These are phyloP conservation scores for Caenorhabditis doughertyi DNA, from an alignment of 2,888 invertebrate species.

Conservation along the genomic window DNA sequence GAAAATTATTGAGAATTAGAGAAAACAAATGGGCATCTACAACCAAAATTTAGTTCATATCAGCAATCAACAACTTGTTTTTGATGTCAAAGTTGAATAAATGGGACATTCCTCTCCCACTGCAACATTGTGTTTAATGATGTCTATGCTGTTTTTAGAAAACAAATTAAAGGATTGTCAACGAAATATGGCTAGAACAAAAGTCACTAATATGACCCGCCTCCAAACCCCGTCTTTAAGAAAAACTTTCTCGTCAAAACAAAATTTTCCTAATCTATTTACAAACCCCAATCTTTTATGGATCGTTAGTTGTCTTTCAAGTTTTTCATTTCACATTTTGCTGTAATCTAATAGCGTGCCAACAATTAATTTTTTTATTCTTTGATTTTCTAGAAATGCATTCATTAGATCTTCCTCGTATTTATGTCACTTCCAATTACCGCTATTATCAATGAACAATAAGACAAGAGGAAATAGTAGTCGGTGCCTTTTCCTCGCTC, in stretches of 20 bases:
- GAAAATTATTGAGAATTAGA: slow-evolving; percentile 3
- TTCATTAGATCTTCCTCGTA: not conserved
- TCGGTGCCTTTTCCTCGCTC: not conserved
- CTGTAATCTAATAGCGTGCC: no score
- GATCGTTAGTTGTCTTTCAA: not conserved
- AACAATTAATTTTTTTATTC: not conserved
- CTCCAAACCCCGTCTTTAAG: no score
- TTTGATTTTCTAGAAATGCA: not conserved
- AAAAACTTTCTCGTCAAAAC: no score
- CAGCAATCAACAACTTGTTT: slow-evolving; percentile 54
- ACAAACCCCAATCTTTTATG: not conserved
- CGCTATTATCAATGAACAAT: slow-evolving; percentile 39
- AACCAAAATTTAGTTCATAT: slow-evolving; percentile 29
- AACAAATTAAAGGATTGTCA: slow-evolving; percentile 15
- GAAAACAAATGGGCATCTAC: slow-evolving; percentile 1
- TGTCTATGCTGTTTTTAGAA: slow-evolving; percentile 29
- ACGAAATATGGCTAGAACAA: not conserved
- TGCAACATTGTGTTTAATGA: slow-evolving; percentile 33
- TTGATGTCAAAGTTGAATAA: slow-evolving; percentile 26
- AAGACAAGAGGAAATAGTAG: slow-evolving; percentile 21
- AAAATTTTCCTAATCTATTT: no score
- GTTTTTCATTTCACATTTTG: slow-evolving; percentile 9
- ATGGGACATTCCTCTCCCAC: slow-evolving; percentile 19
- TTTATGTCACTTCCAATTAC: slow-evolving; percentile 47
- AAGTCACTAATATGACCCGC: not conserved